Conservation (phyloP, 2,113 vertebrate species). For the Gallinago media region DNA sequence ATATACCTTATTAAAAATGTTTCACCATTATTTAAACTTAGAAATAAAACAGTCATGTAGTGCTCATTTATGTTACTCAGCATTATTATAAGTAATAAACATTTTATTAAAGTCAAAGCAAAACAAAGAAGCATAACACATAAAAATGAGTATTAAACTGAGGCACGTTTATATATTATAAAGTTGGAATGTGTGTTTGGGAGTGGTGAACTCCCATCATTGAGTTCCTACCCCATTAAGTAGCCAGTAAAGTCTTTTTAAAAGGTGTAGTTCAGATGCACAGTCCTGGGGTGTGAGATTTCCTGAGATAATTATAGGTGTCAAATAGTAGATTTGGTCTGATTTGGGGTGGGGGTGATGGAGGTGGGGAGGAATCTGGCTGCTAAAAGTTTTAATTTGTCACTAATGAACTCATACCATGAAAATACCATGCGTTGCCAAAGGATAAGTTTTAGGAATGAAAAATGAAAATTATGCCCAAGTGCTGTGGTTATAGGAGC, state of each 20-base stretch:
- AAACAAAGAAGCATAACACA: not conserved
- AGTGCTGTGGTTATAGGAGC: not conserved
- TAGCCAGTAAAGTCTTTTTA: not conserved
- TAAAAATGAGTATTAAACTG: not conserved
- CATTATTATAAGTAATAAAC: not conserved
- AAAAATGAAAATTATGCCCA: not conserved
- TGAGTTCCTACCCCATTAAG: not conserved
- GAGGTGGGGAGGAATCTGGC: not conserved
- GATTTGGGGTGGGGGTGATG: no score
- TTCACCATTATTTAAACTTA: not conserved
- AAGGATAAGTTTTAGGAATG: not conserved
- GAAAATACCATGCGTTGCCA: not conserved
- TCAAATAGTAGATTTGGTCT: not conserved
- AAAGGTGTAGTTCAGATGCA: not conserved
- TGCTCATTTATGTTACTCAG: not conserved
- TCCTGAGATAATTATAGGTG: not conserved
- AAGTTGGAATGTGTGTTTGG: not conserved
- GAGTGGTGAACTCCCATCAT: not conserved
- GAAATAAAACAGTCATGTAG: not conserved
- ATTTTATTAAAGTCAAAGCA: not conserved
- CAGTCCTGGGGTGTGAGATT: not conserved
- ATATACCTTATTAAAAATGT: not conserved
- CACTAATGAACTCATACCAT: not conserved
- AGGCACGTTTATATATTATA: not conserved
- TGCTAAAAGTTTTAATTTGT: not conserved